phyloP scores from a whole-genome alignment of 2,113 vertebrate species.

The Eptesicus fuscus region DNA sequence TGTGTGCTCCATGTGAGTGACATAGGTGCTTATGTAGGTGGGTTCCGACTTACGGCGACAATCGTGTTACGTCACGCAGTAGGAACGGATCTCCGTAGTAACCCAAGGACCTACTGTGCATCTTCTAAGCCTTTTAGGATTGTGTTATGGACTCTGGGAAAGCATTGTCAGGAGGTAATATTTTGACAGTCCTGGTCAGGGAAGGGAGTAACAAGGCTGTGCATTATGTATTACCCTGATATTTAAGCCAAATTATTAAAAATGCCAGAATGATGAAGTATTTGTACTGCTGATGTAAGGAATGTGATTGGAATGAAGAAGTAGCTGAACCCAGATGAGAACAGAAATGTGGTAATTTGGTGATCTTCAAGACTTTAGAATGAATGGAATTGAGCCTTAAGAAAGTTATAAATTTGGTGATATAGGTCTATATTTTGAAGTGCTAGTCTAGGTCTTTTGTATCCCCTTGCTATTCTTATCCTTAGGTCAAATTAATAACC shows the following conservation, averaged over 20 bases:
- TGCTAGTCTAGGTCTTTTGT: background rate
- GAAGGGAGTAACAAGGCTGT: background rate
- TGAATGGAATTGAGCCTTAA: background rate
- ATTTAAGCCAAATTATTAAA: slow-evolving; percentile 55
- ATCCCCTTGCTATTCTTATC: background rate
- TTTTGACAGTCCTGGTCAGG: slow-evolving; percentile 33
- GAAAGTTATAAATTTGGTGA: background rate
- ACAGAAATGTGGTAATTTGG: too few species aligned
- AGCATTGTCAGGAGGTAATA: background rate
- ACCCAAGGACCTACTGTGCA: background rate
- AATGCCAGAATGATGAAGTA: slow-evolving; percentile 34
- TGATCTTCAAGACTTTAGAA: background rate
- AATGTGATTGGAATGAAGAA: background rate
- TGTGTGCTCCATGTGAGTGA: too few species aligned
- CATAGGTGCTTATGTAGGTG: too few species aligned
- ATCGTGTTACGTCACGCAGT: too few species aligned
- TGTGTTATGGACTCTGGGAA: background rate
- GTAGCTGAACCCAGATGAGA: background rate
- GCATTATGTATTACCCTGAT: slow-evolving; percentile 9
- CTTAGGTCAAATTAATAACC: background rate
- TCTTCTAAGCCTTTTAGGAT: background rate
- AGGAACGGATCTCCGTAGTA: too few species aligned
- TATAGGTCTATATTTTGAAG: background rate
- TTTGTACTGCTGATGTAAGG: background rate
- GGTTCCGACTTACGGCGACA: too few species aligned